phyloP scores from a whole-genome alignment of 2,888 invertebrate species.

The Phyllotreta striolata region DNA sequence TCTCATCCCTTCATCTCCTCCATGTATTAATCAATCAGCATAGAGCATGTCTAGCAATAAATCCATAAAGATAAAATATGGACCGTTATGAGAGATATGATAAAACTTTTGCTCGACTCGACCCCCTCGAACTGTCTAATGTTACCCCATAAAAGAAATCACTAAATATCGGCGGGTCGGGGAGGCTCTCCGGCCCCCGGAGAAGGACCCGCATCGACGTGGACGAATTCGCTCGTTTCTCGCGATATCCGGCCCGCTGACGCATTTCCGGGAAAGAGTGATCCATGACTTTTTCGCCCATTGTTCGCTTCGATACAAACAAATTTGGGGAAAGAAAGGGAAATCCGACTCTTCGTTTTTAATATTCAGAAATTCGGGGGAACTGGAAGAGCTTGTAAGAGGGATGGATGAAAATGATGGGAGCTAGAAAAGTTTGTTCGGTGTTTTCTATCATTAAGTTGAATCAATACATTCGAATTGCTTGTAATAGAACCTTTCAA shows the following conservation, averaged over 20 bases:
- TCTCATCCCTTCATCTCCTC: neutral
- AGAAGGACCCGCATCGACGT: slow-evolving; percentile 19
- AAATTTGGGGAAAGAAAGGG: slow-evolving; percentile 38
- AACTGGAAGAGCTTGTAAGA: neutral
- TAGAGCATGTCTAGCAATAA: slow-evolving; percentile 41
- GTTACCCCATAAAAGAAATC: slow-evolving; percentile 49
- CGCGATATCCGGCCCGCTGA: slow-evolving; percentile 48
- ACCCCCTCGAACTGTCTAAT: slow-evolving; percentile 45
- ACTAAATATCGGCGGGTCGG: slow-evolving; percentile 43
- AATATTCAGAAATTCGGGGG: slow-evolving; percentile 34
- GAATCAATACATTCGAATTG: neutral
- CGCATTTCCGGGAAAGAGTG: slow-evolving; percentile 49
- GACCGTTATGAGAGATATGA: slow-evolving; percentile 40
- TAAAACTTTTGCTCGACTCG: slow-evolving; percentile 42
- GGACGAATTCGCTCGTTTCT: slow-evolving; percentile 44
- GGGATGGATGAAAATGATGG: no score
- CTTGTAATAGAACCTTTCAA: no score
- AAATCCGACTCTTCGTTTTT: slow-evolving; percentile 31
- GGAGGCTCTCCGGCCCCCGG: slow-evolving; percentile 33
- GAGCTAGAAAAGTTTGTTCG: no score
- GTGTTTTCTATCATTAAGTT: no score
- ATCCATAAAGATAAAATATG: slow-evolving; percentile 44
- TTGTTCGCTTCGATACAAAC: slow-evolving; percentile 40
- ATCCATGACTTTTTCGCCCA: slow-evolving; percentile 45
- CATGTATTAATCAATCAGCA: slow-evolving; percentile 37